phyloP scores from a whole-genome alignment of 1,140 invertebrate species.

The Drosophila chauvacae region DNA sequence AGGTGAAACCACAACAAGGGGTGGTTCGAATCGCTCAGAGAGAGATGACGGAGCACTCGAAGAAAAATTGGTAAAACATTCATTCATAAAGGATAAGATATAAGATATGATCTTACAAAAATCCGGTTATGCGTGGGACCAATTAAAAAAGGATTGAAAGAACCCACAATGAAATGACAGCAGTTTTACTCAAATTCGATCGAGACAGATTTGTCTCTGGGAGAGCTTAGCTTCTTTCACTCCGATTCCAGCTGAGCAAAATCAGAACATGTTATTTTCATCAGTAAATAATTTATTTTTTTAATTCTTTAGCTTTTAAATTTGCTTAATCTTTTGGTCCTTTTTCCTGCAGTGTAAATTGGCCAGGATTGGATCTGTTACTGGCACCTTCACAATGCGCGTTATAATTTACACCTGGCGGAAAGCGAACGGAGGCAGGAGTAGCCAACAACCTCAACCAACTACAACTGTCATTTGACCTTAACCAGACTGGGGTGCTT shows the following conservation, averaged over 20 bases:
- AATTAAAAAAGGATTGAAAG: background rate
- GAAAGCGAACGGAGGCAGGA: constrained; percentile 24
- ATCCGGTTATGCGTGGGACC: too few species aligned
- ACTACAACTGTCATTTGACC: constrained; percentile 80
- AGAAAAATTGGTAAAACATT: background rate
- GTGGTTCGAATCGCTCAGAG: constrained; percentile 21
- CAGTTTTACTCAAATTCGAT: too few species aligned
- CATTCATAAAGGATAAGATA: too few species aligned
- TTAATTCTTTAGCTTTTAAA: background rate
- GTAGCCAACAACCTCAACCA: constrained; percentile 43
- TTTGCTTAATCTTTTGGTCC: too few species aligned
- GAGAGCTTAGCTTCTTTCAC: too few species aligned
- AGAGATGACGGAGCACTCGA: constrained; percentile 5
- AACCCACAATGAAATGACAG: too few species aligned
- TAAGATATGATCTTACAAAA: background rate
- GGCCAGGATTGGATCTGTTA: constrained; percentile 37
- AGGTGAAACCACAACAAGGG: constrained; percentile 58
- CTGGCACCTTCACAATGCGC: constrained; percentile 72
- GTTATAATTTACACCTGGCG: constrained; percentile 81
- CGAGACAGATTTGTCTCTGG: too few species aligned
- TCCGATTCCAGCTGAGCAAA: too few species aligned
- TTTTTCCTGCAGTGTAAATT: constrained; percentile 9
- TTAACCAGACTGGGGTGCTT: constrained; percentile 41
- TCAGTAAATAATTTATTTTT: background rate
- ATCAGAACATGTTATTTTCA: background rate